These are phyloP conservation scores for Presbytis comata DNA, from an alignment of 2,797 vertebrate species.

Conservation along the genomic window DNA sequence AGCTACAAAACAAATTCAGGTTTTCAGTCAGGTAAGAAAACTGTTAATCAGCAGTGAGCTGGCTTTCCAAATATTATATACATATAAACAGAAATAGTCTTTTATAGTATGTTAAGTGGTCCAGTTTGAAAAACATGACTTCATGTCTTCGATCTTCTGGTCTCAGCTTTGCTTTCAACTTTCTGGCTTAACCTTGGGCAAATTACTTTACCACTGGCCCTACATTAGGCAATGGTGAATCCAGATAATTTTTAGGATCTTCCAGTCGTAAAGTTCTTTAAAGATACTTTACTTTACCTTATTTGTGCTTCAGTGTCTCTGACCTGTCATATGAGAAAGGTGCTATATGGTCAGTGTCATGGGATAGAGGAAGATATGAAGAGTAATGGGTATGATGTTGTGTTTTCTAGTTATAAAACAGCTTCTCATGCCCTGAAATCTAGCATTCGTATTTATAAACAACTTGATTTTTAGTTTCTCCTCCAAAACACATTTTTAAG, in stretches of 20 bases:
- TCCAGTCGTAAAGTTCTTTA: neutral
- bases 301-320: constrained; percentile 22
- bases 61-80: neutral
- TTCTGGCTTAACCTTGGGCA: neutral
- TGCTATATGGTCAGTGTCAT: neutral
- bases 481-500: constrained; percentile 2
- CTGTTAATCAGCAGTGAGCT: neutral
- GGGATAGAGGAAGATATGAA: neutral
- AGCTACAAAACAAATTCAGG: neutral
- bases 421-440: neutral
- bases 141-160: neutral
- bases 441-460: neutral
- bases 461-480: constrained; percentile 26
- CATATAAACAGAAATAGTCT: neutral
- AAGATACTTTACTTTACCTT: neutral
- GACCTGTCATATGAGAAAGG: neutral
- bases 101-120: neutral
- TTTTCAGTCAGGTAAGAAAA: neutral
- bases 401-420: neutral
- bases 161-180: neutral
- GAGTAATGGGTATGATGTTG: neutral
- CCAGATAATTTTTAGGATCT: neutral
- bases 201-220: neutral
- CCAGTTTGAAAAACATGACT: neutral
- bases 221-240: neutral